These are phyloP conservation scores for Perizoma affinitatum DNA, from an alignment of 2,888 invertebrate species.

Conservation along the genomic window DNA sequence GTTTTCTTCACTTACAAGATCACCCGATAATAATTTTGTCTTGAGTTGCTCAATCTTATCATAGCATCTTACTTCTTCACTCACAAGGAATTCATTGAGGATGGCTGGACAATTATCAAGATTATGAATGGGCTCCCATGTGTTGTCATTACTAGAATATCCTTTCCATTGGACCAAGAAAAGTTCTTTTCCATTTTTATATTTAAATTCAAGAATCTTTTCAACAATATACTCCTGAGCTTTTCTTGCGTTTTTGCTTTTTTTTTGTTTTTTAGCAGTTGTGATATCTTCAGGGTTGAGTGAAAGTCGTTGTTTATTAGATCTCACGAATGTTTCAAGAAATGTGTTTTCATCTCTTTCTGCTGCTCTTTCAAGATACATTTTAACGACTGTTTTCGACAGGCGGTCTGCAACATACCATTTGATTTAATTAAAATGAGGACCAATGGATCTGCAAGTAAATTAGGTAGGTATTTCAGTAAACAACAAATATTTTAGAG, in stretches of 20 bases:
- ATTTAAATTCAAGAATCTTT: conserved; percentile 86
- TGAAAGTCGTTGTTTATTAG: conserved; percentile 61
- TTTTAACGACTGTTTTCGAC: conserved; percentile 73
- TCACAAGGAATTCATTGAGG: conserved; percentile 59
- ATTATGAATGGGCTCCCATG: conserved; percentile 94
- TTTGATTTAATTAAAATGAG: conserved; percentile 70
- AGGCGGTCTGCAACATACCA: conserved; percentile 85
- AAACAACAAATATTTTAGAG: conserved; percentile 11
- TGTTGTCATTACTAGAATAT: conserved; percentile 88
- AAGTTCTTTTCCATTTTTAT: conserved; percentile 75
- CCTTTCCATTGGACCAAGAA: conserved; percentile 95
- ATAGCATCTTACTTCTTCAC: conserved; percentile 63
- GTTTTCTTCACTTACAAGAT: conserved; percentile 67
- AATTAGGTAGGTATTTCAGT: conserved; percentile 26
- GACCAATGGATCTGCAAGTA: conserved; percentile 35
- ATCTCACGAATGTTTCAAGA: conserved; percentile 62
- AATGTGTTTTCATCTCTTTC: conserved; percentile 64
- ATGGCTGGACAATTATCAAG: conserved; percentile 86
- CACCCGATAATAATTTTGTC: conserved; percentile 71
- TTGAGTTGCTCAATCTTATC: conserved; percentile 62
- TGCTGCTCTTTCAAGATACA: conserved; percentile 70
- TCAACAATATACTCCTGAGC: conserved; percentile 90
- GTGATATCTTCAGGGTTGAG: conserved; percentile 54
- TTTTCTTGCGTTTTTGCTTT: conserved; percentile 51
- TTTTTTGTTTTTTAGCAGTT: conserved; percentile 61